Base-by-base conservation (phyloP, 1,140 invertebrate genomes). In the Megalopta genalis region DNA sequence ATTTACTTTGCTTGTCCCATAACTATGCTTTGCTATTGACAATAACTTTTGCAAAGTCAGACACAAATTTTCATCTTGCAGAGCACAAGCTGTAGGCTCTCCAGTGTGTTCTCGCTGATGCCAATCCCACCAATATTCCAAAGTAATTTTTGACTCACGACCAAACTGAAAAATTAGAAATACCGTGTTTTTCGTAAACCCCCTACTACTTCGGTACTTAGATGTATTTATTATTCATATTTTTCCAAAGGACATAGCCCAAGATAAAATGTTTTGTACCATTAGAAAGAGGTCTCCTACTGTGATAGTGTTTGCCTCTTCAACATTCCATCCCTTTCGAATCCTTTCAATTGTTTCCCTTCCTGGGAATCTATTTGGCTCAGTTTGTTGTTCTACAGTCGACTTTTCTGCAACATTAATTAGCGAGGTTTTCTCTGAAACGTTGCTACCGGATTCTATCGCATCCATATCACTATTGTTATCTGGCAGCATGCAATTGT, bases 281-380 rank as follows among this genome's bases (percentile, higher is more conserved):
- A 98, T 97, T 77, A 98, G 93, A 93, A 97, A 98, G n/a, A 98
- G 90, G 93, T 99, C 97, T 0, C 97, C 98, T 62, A 98, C 94
- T 46, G 97, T 97, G 46, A 98, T 94, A 42, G 95, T 95, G 23
- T 96, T 96, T 9, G 95, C 95, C 90, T 96, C 96, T 16, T 95
- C 93, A 2, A 94, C 87, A 64, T 95, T 97, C 97, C 97, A 98
- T 3, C 98, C 97, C 69, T 94, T 94, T 80, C 94, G 93, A 42
- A 97, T 95, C 87, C 95, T 94, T 2, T 93, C 91, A 57, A 94
- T 90, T 57, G 92, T 93, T 86, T 93, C 92, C 77, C 92, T 90
- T 12, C 92, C 92, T n/a, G 92, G 92, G 84, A 92, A 93, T 49
- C 90, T 88, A 62, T 90, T 86, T 1, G 85, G 89, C 69, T 90